phyloP scores from a whole-genome alignment of 2,113 vertebrate genomes.

The Isurus oxyrinchus region DNA sequence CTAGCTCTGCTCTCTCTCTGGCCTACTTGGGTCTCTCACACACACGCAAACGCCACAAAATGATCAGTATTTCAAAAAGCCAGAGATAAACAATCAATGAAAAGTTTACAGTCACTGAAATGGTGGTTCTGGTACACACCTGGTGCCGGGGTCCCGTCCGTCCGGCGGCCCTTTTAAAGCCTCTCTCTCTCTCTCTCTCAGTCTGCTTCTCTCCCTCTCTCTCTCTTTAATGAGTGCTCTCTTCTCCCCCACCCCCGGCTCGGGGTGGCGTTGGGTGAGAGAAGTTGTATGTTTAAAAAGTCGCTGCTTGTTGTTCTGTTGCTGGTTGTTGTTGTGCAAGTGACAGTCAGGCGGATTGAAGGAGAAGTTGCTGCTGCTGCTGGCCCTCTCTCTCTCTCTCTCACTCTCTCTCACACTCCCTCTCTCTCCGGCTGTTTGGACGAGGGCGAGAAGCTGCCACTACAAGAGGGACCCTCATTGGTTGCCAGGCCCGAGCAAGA shows the following conservation, averaged over 20 bases:
- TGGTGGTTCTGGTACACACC: constrained; percentile 10
- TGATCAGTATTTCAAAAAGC: neutral
- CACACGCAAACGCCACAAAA: neutral
- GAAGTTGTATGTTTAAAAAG: constrained; percentile 28
- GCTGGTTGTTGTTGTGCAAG: neutral
- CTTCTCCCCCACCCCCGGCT: neutral
- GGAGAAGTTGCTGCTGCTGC: constrained; percentile 22
- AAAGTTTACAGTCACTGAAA: neutral
- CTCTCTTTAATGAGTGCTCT: neutral
- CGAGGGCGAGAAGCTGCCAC: constrained; percentile 25
- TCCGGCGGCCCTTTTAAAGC: neutral
- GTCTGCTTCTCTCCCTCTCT: neutral
- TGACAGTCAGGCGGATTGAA: neutral
- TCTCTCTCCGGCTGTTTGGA: neutral
- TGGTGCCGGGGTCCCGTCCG: neutral
- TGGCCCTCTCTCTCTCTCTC: neutral
- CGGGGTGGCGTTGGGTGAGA: neutral
- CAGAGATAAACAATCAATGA: neutral
- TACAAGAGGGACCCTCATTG: constrained; percentile 28
- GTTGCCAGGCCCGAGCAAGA: constrained; percentile 25
- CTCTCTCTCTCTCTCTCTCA: neutral
- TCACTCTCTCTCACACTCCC: neutral
- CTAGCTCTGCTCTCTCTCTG: constrained; percentile 8
- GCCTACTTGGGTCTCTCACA: neutral
- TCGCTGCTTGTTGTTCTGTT: neutral